These are phyloP conservation scores for Heliconius sara DNA, from an alignment of 2,888 invertebrate species.

Conservation along the genomic window DNA sequence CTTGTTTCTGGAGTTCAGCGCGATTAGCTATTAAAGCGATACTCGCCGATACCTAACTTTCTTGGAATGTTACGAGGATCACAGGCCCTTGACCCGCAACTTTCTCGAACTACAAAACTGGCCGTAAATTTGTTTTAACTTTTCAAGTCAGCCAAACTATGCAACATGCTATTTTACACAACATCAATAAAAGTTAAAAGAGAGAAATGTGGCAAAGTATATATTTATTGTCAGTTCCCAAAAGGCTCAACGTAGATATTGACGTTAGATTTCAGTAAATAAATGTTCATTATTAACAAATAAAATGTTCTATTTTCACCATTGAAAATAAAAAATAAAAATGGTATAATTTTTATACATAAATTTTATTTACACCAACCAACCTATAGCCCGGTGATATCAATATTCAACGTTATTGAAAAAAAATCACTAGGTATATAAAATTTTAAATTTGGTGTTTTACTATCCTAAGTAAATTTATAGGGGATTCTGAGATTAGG, in stretches of 20 bases:
- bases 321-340: not conserved
- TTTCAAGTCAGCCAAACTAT: conserved; percentile 50
- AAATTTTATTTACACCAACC: not conserved
- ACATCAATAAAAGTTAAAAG: not conserved
- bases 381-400: not conserved
- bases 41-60: conserved; percentile 53
- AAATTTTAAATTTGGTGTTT: conserved; percentile 29
- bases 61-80: conserved; percentile 61
- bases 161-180: conserved; percentile 30
- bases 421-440: not conserved
- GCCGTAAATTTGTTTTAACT: conserved; percentile 65
- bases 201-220: not conserved
- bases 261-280: not conserved
- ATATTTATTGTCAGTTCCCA: not conserved
- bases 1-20: conserved; percentile 30
- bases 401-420: not conserved
- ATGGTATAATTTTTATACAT: not conserved
- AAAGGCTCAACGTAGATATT: not conserved
- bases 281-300: not conserved
- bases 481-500: conserved; percentile 34
- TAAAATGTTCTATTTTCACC: not conserved
- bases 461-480: conserved; percentile 35
- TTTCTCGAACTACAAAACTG: conserved; percentile 62
- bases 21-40: conserved; percentile 46
- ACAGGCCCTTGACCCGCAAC: conserved; percentile 70